Base-by-base conservation (phyloP, 2,888 invertebrate species). In the Sinelater perroti region DNA sequence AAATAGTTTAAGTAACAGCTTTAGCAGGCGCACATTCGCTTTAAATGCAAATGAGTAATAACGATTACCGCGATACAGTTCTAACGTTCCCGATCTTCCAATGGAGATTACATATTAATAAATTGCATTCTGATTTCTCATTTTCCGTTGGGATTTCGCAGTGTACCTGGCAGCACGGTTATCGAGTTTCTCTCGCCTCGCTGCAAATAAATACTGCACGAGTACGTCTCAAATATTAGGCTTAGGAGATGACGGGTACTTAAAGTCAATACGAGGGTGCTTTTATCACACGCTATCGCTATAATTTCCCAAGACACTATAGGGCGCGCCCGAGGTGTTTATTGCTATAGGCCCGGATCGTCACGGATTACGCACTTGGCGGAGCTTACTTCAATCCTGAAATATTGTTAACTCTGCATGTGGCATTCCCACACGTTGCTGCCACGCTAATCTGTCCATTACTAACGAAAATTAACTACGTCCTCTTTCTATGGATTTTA, bases 41-140 rank as follows among this genome's bases (percentile, higher is more conserved):
- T 51, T 57, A 61, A 54, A 61, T 61, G 61, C 61, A 61, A 61
- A 61, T 61, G 53, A 38, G 57, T 57, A 57, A 57, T 57, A 54
- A 50, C 57, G 50, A 49, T 50, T 57, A 57, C 46, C 53, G 46
- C 36, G 51, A 26, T 40, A 47, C 30, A 35, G 52, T 49, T 52
- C 52, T 35, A 42, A 28, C 36, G 38, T 44, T 56, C 31, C 38
- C 40, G 45, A 56, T 51, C 47, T 54, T 45, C 49, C 55, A 57
- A 54, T 51, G 53, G 46, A 54, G 47, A 61, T 57, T 61, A 51
- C 57, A 61, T 61, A 61, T 50, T 54, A 55, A 57, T 61, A 61
- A 61, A 57, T 61, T 42, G 53, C 50, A 36, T 54, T 45, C 28
- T 24, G 51, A 44, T 51, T 56, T 56, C 50, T 13, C 24, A 13